phyloP scores from a whole-genome alignment of 2,113 vertebrate genomes.

The Marmota flaviventris region DNA sequence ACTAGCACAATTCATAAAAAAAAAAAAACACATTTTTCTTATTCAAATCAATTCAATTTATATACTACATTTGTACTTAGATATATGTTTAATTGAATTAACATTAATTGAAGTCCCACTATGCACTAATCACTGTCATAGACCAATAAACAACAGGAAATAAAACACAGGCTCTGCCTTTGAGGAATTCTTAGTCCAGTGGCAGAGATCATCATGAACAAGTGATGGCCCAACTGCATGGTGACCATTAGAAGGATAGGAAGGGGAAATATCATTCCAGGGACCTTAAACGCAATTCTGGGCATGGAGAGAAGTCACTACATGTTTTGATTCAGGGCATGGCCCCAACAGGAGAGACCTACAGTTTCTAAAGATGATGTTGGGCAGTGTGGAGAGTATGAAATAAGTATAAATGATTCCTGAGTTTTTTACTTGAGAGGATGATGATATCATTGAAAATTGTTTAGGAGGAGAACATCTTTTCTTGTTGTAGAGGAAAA shows the following conservation, averaged over 20 bases:
- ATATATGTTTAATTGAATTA: constrained; percentile 9
- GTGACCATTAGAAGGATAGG: background rate
- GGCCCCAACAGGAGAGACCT: background rate
- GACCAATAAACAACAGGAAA: background rate
- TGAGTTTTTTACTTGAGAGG: background rate
- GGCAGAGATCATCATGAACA: background rate
- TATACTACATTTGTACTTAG: background rate
- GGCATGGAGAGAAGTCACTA: background rate
- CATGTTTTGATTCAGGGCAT: background rate
- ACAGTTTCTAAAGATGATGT: background rate
- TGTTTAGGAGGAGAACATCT: background rate
- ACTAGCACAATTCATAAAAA: constrained; percentile 23
- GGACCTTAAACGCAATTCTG: background rate
- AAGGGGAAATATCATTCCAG: background rate
- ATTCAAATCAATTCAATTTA: background rate
- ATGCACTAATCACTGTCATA: background rate
- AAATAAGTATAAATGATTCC: background rate
- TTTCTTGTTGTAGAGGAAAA: background rate
- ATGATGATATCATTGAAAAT: background rate
- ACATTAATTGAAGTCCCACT: background rate
- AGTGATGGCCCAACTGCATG: background rate
- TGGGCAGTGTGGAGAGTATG: background rate
- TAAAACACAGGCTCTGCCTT: background rate
- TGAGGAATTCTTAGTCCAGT: background rate
- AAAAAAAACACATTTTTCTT: background rate